Base-by-base conservation (phyloP, 2,797 vertebrate genomes). In the Lateolabrax maculatus region DNA sequence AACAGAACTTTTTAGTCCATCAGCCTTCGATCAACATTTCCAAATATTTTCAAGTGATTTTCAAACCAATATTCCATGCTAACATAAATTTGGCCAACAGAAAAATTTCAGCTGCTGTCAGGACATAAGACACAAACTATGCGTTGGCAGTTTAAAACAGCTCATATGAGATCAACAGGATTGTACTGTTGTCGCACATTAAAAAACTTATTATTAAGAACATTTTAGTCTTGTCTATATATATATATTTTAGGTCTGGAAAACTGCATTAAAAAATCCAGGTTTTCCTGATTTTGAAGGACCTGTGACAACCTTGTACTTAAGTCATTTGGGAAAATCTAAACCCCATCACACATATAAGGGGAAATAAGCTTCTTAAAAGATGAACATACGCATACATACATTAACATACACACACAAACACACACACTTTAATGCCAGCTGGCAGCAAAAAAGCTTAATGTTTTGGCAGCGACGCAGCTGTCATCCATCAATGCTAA, bases 401-500 rank as follows among this genome's bases (percentile, higher is more conserved):
- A 36, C 55, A 64, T 71, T 75, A 77, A 68, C 37, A 51, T 31
- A 46, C 25, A n/a, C 27, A 58, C 52, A 48, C 13, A 57, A 49
- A 74, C 60, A 51, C 53, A 63, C 41, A 77, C 12, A 55, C 66
- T 79, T 87, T 43, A 74, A 84, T 87, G 82, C 69, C 60, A 75
- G 68, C 68, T 86, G 72, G 74, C 80, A 88, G 83, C 43, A 52
- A 79, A 79, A 71, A 74, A 79, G 67, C 67, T 70, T 57, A 34
- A 56, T 75, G 57, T 78, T 81, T 67, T 70, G 58, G 67, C 74
- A 78, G 61, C 34, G 44, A 65, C 67, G 53, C 70, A 61, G 49
- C 83, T 44, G 68, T 82, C 80, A 92, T 94, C 90, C 80, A 86
- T 95, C 94, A 92, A n/a, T 56, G 56, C 73, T 73, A 55, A 81